Conservation (phyloP, 2,888 invertebrate genomes). For the Drosophila mettleri region DNA sequence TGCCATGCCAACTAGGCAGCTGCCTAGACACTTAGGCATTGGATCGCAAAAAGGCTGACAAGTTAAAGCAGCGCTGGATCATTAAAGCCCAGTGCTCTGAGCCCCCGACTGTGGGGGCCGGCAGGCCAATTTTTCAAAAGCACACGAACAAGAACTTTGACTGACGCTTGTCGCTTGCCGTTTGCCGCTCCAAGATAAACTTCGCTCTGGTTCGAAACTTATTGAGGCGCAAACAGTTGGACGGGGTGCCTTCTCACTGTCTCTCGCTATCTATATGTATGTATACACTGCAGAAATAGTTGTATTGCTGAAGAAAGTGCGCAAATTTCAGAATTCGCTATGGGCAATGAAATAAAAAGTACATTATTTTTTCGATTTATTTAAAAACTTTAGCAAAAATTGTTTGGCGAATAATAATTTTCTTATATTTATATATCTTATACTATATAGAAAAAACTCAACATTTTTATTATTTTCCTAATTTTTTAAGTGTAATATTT, state of each 20-base stretch:
- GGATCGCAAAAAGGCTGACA: conserved; percentile 48
- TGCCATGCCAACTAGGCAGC: conserved; percentile 51
- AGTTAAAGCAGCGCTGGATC: conserved; percentile 57
- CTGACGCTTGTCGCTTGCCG: conserved; percentile 67
- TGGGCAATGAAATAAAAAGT: no score
- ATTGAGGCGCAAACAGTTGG: conserved; percentile 75
- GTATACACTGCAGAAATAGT: neutral
- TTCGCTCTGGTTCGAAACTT: conserved; percentile 68
- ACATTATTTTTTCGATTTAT: no score
- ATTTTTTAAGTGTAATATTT: no score
- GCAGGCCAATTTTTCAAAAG: conserved; percentile 70
- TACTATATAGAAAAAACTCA: no score
- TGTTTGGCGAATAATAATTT: no score
- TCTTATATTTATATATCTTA: no score
- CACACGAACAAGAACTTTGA: conserved; percentile 66
- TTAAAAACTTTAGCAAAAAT: no score
- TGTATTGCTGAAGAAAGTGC: neutral
- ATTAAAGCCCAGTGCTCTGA: conserved; percentile 49
- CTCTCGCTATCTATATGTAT: conserved; percentile 41
- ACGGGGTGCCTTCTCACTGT: conserved; percentile 46
- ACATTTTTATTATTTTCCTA: no score
- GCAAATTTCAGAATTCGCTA: neutral
- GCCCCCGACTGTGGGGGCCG: conserved; percentile 22
- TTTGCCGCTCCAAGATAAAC: conserved; percentile 66
- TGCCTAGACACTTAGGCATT: conserved; percentile 35